phyloP scores from a whole-genome alignment of 2,113 vertebrate genomes.

The Steatornis caripensis region DNA sequence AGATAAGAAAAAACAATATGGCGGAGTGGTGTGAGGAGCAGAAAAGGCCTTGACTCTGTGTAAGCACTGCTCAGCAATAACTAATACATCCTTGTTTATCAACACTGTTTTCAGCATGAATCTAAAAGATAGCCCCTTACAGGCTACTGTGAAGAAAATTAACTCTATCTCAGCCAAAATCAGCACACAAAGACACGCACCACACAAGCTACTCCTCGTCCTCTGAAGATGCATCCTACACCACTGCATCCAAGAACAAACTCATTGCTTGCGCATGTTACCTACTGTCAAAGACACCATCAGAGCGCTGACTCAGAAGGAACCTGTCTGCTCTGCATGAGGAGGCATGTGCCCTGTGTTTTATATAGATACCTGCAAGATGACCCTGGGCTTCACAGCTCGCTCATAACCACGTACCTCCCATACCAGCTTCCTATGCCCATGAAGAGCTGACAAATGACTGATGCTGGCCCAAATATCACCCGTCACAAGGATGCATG shows the following conservation, averaged over 20 bases:
- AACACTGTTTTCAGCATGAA: not conserved
- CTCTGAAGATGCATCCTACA: not conserved
- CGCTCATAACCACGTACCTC: accelerated
- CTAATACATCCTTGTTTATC: not conserved
- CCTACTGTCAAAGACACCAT: not conserved
- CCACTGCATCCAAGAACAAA: not conserved
- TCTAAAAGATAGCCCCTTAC: not conserved
- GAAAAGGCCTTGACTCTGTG: not conserved
- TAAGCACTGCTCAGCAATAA: not conserved
- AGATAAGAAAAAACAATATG: no score
- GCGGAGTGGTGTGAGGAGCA: not conserved
- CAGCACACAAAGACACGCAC: not conserved
- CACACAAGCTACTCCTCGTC: not conserved
- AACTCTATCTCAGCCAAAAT: not conserved
- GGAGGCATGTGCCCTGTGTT: not conserved
- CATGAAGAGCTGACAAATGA: not conserved
- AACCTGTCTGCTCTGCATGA: not conserved
- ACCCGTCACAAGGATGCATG: not conserved
- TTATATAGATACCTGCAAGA: not conserved
- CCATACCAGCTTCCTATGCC: not conserved
- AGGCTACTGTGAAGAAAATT: not conserved
- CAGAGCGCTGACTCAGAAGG: not conserved
- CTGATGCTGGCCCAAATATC: not conserved
- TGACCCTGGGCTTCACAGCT: not conserved
- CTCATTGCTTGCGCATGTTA: not conserved